Conservation (phyloP, 2,113 vertebrate genomes). For the Reinhardtius hippoglossoides region DNA sequence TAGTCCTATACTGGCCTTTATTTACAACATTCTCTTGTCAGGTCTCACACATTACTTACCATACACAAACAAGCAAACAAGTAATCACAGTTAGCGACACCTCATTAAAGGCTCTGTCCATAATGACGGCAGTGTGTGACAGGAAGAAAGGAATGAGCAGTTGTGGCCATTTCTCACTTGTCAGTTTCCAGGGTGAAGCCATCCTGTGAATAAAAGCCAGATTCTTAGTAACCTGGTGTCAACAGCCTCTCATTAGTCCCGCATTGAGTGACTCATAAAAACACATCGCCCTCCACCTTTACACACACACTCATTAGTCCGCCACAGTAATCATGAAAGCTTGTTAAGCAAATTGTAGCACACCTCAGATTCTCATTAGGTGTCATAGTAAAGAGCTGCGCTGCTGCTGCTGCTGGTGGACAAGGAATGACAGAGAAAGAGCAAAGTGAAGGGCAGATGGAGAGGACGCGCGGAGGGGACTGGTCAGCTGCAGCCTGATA, state of each 20-base stretch:
- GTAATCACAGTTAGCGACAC: constrained; percentile 17
- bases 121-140: constrained; percentile 51
- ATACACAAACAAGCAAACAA: constrained; percentile 31
- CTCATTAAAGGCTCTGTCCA: constrained; percentile 31
- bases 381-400: constrained; percentile 29
- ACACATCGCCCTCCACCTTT: constrained; percentile 32
- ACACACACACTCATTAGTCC: constrained; percentile 34
- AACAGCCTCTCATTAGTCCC: constrained; percentile 72
- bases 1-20: background rate
- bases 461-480: constrained; percentile 62
- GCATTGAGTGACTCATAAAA: constrained; percentile 56
- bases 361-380: constrained; percentile 58
- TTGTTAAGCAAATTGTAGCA: constrained; percentile 63
- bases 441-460: constrained; percentile 76
- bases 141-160: constrained; percentile 34
- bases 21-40: background rate
- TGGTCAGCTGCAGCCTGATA: constrained; percentile 82
- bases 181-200: constrained; percentile 50
- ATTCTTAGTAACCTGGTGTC: constrained; percentile 75
- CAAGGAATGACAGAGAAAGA: constrained; percentile 50
- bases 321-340: constrained; percentile 48
- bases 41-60: background rate
- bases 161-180: constrained; percentile 41
- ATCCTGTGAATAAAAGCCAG: constrained; percentile 58
- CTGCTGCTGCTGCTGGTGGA: background rate